A percentile compares a stretch with the other conserved stretches of the same genome.
Conservation (phyloP, 1,140 invertebrate genomes). For the Drosophila kikkawai region DNA sequence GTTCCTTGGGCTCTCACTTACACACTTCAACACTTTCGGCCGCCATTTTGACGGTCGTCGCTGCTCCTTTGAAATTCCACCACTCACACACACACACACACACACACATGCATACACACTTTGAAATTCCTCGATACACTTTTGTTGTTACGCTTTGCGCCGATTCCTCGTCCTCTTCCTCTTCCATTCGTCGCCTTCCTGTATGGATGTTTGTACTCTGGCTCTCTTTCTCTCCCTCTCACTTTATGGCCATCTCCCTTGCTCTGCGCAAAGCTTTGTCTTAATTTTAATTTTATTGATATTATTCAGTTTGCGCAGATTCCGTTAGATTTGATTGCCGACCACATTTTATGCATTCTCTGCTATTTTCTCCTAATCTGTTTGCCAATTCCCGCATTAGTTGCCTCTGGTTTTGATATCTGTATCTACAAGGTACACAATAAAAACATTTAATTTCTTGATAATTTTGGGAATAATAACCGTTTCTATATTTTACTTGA, state of each 20-base stretch:
- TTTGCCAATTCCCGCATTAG: slow-evolving; percentile 27
- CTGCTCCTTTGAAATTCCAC: slow-evolving; percentile 76
- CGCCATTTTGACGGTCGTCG: slow-evolving; percentile 72
- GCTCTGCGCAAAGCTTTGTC: slow-evolving; percentile 36
- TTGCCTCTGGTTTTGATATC: neutral
- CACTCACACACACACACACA: slow-evolving; percentile 49
- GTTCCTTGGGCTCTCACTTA: slow-evolving; percentile 46
- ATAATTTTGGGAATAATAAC: too few species aligned
- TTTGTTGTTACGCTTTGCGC: slow-evolving; percentile 51
- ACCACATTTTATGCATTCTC: slow-evolving; percentile 46
- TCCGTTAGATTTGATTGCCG: slow-evolving; percentile 66
- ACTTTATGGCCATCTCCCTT: slow-evolving; percentile 3
- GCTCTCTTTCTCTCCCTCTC: neutral
- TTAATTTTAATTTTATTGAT: slow-evolving; percentile 78
- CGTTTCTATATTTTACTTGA: too few species aligned
- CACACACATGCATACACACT: slow-evolving; percentile 10
- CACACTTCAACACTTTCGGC: slow-evolving; percentile 78
- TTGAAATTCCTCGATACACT: slow-evolving; percentile 62
- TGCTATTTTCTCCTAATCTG: slow-evolving; percentile 30
- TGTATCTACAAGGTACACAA: neutral
- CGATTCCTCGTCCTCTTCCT: slow-evolving; percentile 34
- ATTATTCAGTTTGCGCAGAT: slow-evolving; percentile 73
- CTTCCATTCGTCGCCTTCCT: slow-evolving; percentile 32
- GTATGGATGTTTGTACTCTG: neutral
- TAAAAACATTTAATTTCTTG: too few species aligned